Evolutionary conservation across 2,888 invertebrate genomes (phyloP).

Genomic region (Morinoia aosen): DNA sequence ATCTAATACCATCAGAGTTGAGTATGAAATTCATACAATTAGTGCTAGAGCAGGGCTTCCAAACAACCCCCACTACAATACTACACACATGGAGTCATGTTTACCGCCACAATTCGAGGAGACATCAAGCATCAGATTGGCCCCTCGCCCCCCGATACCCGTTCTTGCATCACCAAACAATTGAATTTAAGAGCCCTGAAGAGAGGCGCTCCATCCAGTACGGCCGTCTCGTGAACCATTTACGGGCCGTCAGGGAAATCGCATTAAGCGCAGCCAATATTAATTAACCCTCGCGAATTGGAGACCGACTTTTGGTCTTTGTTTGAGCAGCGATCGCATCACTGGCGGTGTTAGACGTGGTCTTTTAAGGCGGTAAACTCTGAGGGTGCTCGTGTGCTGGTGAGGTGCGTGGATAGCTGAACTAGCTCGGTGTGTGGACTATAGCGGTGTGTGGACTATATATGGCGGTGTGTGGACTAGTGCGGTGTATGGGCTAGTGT

Average conservation of each 20-base stretch:
- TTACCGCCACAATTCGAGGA: background rate
- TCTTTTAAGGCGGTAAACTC: background rate
- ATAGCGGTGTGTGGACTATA: no score
- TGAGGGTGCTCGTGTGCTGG: background rate
- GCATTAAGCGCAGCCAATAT: constrained; percentile 30
- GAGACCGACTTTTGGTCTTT: constrained; percentile 29
- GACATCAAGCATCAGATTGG: no score
- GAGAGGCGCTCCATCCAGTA: background rate
- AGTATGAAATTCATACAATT: no score
- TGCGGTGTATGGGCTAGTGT: no score
- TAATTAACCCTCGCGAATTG: constrained; percentile 42
- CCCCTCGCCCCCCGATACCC: no score
- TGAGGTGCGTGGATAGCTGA: background rate
- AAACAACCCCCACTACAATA: no score
- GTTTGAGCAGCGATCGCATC: background rate
- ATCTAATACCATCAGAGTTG: no score
- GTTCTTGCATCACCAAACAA: background rate
- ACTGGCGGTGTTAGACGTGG: background rate
- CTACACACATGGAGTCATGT: background rate
- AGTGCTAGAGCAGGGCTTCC: no score
- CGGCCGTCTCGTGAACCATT: background rate
- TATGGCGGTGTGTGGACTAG: no score
- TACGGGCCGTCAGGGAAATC: background rate
- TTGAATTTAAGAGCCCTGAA: background rate
- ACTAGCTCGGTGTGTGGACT: background rate